Evolutionary conservation across 2,888 invertebrate genomes (phyloP), one percentile per base, ranked within the genome.

Genomic region (Heliconius hortense): DNA sequence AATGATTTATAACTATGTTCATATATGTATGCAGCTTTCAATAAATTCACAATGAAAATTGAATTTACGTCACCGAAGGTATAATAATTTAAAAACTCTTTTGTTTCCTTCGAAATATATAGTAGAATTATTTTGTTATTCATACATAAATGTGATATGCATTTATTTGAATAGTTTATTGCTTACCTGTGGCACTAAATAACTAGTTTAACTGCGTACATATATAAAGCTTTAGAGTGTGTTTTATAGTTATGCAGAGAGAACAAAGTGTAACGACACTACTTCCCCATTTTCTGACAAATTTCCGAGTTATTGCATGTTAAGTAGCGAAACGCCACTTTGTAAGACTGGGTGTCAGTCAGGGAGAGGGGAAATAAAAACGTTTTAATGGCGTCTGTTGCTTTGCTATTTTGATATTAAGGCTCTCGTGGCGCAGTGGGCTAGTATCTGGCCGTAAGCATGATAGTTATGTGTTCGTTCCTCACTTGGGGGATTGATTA

Each of bases 1-100:
- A 73, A 73, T 53, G 69, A 69, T 69, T 69, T 69, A 56, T 74
- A 67, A 67, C 39, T 28, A 70, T 63, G 39, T 56, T 68, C 74
- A 63, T 74, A 68, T 43, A 56, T 56, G n/a, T 56, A 56, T 56
- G 56, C n/a, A 70, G 69, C 48, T 39, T 74, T 63, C 69, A 63
- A 74, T 74, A 63, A 21, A 74, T 68, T 31, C 24, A 26, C 11
- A 15, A 26, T 35, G 71, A 59, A 74, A 69, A 74, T 74, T 74
- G 24, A 74, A 74, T 69, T 74, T 39, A 31, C 48, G 68, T 71
- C 35, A 62, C 24, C 53, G 62, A n/a, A 67, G 39, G 64, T 56
- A 28, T 43, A 60, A 71, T 71, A 71, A 59, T 59, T 59, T 31
- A 18, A 68, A 68, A 68, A 68, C 21, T 69, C 53, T 56, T 69